A percentile compares a stretch with the other conserved stretches of the same genome.
phyloP scores from a whole-genome alignment of 2,888 invertebrate genomes.

The Pachycephus smyrnensis region DNA sequence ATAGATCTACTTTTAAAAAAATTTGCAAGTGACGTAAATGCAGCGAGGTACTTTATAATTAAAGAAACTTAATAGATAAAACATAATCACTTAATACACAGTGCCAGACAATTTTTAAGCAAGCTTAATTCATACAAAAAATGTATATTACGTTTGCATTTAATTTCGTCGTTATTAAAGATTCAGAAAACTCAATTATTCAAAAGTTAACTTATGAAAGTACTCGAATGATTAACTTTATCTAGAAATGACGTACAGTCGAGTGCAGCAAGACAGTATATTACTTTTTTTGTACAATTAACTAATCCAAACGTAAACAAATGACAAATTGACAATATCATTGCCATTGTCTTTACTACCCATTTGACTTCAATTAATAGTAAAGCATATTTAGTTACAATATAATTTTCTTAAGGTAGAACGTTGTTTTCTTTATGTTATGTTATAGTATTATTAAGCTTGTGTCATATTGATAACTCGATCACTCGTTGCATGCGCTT shows the following conservation, averaged over 20 bases:
- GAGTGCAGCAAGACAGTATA: conserved; percentile 11
- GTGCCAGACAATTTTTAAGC: background rate
- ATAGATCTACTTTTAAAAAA: background rate
- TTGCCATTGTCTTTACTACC: background rate
- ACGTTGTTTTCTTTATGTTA: conserved; percentile 2
- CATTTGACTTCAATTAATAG: background rate
- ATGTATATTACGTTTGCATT: background rate
- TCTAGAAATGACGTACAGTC: background rate
- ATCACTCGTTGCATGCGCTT: conserved; percentile 54
- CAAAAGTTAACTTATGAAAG: background rate
- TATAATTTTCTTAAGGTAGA: conserved; percentile 10
- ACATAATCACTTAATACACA: background rate
- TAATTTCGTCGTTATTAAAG: background rate
- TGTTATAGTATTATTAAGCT: conserved; percentile 11
- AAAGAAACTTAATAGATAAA: background rate
- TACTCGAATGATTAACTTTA: background rate
- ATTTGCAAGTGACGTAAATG: background rate
- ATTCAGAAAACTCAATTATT: background rate
- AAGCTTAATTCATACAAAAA: background rate
- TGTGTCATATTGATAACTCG: conserved; percentile 27
- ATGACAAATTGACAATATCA: background rate
- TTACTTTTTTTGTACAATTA: background rate
- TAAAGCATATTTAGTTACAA: conserved; percentile 8
- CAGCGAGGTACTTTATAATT: background rate
- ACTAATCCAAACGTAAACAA: background rate